phyloP scores from a whole-genome alignment of 2,113 vertebrate species.

The Calyptomena viridis region DNA sequence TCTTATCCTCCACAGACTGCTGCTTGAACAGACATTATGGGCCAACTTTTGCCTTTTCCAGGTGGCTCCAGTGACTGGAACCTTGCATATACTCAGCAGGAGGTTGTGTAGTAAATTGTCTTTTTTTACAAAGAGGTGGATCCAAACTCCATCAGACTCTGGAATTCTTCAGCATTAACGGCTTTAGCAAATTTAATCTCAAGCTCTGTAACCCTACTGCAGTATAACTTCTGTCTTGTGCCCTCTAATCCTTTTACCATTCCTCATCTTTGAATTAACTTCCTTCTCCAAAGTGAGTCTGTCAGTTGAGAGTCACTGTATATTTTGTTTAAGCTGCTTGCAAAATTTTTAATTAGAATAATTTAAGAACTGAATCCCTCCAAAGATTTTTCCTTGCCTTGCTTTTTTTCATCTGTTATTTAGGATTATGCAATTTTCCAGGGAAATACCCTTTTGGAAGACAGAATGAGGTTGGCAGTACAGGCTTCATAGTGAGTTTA shows the following conservation, averaged over 20 bases:
- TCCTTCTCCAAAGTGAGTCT: background rate
- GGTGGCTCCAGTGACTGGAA: background rate
- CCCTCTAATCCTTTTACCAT: background rate
- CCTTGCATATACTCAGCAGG: background rate
- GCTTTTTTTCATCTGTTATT: constrained; percentile 15
- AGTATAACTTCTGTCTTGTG: background rate
- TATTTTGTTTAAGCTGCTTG: background rate
- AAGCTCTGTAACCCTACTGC: background rate
- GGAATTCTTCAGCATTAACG: background rate
- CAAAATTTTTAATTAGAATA: constrained; percentile 23
- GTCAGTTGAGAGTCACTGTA: background rate
- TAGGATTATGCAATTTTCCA: constrained; percentile 36
- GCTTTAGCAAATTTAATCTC: background rate
- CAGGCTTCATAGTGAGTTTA: background rate
- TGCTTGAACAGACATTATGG: background rate
- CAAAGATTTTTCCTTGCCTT: background rate
- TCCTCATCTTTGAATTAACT: background rate
- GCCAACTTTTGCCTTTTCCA: background rate
- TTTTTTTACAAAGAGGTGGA: background rate
- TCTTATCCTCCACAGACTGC: background rate
- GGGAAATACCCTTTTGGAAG: constrained; percentile 34
- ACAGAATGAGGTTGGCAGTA: constrained; percentile 50
- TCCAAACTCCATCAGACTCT: background rate
- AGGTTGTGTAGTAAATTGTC: background rate
- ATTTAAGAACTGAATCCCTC: constrained; percentile 1